Evolutionary conservation across 2,888 invertebrate genomes (phyloP), one percentile per base, ranked within the genome.

Genomic region (Meghimatium bilineatum): DNA sequence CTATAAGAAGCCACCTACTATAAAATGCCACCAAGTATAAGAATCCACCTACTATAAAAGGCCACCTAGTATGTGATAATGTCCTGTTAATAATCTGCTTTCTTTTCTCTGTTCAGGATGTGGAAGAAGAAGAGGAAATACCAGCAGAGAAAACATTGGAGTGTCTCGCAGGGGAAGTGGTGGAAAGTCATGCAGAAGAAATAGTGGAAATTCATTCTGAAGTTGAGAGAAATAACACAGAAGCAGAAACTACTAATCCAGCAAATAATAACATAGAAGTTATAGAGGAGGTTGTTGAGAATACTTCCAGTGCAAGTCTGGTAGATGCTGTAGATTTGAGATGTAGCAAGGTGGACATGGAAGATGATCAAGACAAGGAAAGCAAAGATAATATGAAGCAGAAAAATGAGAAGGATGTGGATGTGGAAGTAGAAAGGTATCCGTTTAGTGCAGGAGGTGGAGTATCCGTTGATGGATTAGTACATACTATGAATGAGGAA

Each of bases 371-470:
- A 3, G 34, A 69, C 32, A 52, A 75, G 36, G 5, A 23, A 44
- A 10, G 10, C 3, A 26, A 72, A n/a, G 72, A 44, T 44, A 29
- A 44, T 49, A 44, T 26, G 44, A 29, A 34, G 67, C 38, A 26
- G n/a, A 74, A 63, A 26, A 44, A 60, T 56, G 87, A 85, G n/a
- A 38, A 66, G 56, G 63, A 66, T 44, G 71, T 67, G 56, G 88
- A 83, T 63, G 83, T 83, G 56, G 84, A 66, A 23, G 76, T 77
- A 36, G 69, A 82, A 79, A 72, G 23, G 66, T 32, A 86, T 83
- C 32, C 72, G 12, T 32, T 32, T 34, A 44, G 63, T 29, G 78
- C 38, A 32, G 63, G 38, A 5, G 63, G 49, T 69, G 84, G 56
- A 56, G 72, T 71, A 23, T 56, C 69, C n/a, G 69, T 63, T 20